Base-by-base conservation (phyloP, 2,797 vertebrate genomes). In the Mustela erminea region DNA sequence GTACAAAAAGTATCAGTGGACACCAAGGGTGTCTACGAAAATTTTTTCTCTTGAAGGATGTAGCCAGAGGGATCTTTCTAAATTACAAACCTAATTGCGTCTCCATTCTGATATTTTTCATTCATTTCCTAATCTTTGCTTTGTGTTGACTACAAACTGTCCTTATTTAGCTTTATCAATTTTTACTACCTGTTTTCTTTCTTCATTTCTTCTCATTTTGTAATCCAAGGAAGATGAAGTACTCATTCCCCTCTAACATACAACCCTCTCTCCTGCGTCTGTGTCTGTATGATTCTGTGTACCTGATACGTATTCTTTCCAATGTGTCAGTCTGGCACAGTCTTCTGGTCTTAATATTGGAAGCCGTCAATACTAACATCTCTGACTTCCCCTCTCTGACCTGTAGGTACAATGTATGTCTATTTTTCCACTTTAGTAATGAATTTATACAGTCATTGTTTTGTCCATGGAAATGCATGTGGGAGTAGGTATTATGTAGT, bases 11-110 rank as follows among this genome's bases (percentile, higher is more conserved):
- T 97, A 75, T 94, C 62, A 87, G 35, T 3, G 11, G 27, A 64
- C 43, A 87, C 85, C 66, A 54, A 87, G 38, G 8, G 32, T 7
- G 13, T 77, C 13, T 23, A 56, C 38, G 46, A 84, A 60, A 41
- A 23, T 72, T 68, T 75, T 90, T 94, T 84, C 82, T 85, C 77
- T 87, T 75, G 32, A 66, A 95, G 82, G 35, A 60, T n/a, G 12
- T 72, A 72, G 72, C 66, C 32, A 93, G 43, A 75, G 43, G 10
- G n/a, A 90, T 11, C 25, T 96, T 80, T 97, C 70, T 92, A 83
- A 85, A 38, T 80, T 32, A 56, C 3, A 81, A 70, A 70, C 32
- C n/a, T 84, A 90, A 90, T 25, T 60, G 23, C 85, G 46, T 82
- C 15, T 94, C 21, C 13, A 75, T 80, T 82, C 58, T 95, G 74